Evolutionary conservation across 2,888 invertebrate species (phyloP), one percentile per base, ranked within the genome.

Genomic region (Catocala fraxini): DNA sequence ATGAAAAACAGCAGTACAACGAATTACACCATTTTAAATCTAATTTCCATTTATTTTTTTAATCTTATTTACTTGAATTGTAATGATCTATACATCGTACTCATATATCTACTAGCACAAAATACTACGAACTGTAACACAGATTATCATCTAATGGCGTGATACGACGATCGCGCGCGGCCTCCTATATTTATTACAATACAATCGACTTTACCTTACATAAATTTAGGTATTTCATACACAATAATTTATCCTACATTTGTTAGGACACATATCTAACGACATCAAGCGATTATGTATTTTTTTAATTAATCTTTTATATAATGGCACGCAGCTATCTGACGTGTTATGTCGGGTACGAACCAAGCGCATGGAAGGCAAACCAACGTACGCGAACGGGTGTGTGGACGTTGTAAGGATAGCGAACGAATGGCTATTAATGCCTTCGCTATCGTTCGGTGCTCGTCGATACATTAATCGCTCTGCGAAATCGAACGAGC

Each of bases 241-340:
- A 60, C 62, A 60, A 65, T 55, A 56, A 55, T 64, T 51, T 59
- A 58, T 25, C 41, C 43, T 65, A 59, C 15, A 34, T 53, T 39
- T 53, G 51, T 57, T 52, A 48, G 41, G n/a, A 65, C 56, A 65
- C 58, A 46, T 48, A 55, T 59, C 58, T 61, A 57, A 60, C 12
- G 56, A 64, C 51, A 63, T 71, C 48, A 43, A 60, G 35, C 49
- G 56, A 53, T 34, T 57, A 49, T 48, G 42, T 52, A 51, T 48
- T 59, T 39, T 41, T 35, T 49, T 46, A 42, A 55, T 12, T 41
- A 33, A 54, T 34, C 34, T 47, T 6, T 53, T 57, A 58, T 49
- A 49, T 58, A 68, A 68, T 72, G 70, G 65, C 73, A 75, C 72
- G 72, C 63, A 63, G 63, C 45, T 54, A 46, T 15, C 43, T 59